A percentile compares a stretch with the other conserved stretches of the same genome.
Conservation (phyloP, 2,113 vertebrate genomes). For the Nerophis ophidion region DNA sequence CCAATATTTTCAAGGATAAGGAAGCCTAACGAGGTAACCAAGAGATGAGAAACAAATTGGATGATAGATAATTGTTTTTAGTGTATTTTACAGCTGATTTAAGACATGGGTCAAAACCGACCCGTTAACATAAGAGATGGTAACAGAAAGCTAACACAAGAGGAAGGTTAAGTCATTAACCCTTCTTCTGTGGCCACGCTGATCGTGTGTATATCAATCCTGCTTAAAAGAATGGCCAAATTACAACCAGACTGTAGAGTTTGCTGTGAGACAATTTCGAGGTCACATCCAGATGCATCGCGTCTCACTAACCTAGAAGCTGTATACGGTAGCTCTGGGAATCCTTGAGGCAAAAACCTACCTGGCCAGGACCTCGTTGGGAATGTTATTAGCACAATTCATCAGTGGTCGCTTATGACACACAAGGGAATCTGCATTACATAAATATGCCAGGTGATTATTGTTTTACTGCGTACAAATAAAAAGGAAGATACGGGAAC, state of each 20-base stretch:
- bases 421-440: background rate
- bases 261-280: conserved; percentile 29
- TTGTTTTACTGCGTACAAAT: too few relatives aligned
- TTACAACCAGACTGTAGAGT: conserved; percentile 10
- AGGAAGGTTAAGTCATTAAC: conserved; percentile 49
- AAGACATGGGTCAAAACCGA: too few relatives aligned
- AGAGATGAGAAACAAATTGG: too few relatives aligned
- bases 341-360: conserved; percentile 10
- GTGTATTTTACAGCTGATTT: too few relatives aligned
- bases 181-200: conserved; percentile 33
- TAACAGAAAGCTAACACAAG: too few relatives aligned
- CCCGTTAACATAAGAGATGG: too few relatives aligned
- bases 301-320: background rate
- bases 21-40: too few relatives aligned
- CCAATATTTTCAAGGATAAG: too few relatives aligned
- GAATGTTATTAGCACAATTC: conserved; percentile 6
- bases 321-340: background rate
- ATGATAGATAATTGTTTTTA: too few relatives aligned
- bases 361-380: conserved; percentile 13
- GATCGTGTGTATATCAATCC: conserved; percentile 17
- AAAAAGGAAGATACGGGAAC: too few relatives aligned
- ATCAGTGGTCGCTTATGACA: background rate
- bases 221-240: conserved; percentile 15
- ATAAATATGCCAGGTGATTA: too few relatives aligned
- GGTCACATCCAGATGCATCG: conserved; percentile 4